Evolutionary conservation across 2,113 vertebrate genomes (phyloP).

Genomic region (Cavia porcellus): DNA sequence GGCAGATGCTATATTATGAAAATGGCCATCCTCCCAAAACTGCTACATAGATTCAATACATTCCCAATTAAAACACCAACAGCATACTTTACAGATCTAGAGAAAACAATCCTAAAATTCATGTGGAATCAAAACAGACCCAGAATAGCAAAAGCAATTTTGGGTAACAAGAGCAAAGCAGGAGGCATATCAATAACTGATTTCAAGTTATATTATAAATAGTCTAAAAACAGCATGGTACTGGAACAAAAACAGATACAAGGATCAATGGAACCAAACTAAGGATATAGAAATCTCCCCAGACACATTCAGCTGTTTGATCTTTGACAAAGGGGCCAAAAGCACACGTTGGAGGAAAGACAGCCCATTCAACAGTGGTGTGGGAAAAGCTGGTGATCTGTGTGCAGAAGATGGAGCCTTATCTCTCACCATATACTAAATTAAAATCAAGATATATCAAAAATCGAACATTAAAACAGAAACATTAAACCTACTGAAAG

Average conservation of each 20-base stretch:
- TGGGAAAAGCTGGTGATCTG: neutral
- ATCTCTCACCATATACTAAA: neutral
- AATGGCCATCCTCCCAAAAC: neutral
- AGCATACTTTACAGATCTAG: neutral
- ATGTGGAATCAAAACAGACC: neutral
- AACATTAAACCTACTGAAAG: neutral
- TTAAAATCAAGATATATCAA: neutral
- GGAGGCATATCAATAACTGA: neutral
- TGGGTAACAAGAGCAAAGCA: neutral
- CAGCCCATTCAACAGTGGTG: neutral
- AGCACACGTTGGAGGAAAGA: neutral
- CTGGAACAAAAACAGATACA: neutral
- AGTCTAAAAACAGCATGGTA: neutral
- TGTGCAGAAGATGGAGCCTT: neutral
- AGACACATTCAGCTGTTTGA: neutral
- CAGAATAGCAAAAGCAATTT: neutral
- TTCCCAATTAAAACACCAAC: neutral
- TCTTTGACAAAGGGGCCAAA: neutral
- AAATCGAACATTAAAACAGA: neutral
- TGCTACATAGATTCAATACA: neutral
- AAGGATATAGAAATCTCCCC: neutral
- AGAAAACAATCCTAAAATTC: neutral
- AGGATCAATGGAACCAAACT: neutral
- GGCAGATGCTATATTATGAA: neutral
- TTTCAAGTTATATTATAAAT: neutral